Percentiles rank a stretch among this genome's conserved stretches.
These are phyloP conservation scores for Micromys minutus DNA, from an alignment of 2,113 vertebrate species.

Conservation along the genomic window DNA sequence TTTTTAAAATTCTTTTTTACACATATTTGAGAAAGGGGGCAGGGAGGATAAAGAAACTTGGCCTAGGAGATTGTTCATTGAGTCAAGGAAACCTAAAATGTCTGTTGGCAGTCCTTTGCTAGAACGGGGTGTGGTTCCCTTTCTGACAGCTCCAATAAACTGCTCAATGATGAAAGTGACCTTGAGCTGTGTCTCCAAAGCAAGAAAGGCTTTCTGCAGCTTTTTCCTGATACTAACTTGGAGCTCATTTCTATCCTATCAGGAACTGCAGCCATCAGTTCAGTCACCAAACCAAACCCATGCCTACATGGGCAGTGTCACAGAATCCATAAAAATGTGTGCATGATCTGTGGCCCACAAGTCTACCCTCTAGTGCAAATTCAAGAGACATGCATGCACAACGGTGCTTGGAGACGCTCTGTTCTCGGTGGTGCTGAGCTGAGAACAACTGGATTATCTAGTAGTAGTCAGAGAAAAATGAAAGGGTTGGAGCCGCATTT, in stretches of 20 bases:
- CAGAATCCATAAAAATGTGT: accelerated
- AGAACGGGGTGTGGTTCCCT: constrained; percentile 79
- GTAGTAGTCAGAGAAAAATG: background rate
- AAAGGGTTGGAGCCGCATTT: background rate
- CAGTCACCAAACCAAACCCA: background rate
- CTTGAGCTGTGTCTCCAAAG: constrained; percentile 68
- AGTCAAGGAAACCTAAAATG: constrained; percentile 79
- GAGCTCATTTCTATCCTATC: background rate
- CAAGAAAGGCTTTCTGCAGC: background rate
- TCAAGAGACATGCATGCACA: background rate
- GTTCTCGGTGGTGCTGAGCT: accelerated
- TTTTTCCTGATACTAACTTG: background rate
- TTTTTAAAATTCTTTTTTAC: background rate
- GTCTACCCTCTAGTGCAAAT: background rate
- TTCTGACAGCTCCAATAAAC: constrained; percentile 79
- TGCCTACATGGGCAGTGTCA: background rate
- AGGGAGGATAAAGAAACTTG: constrained; percentile 63
- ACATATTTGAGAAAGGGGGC: constrained; percentile 64
- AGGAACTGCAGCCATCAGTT: background rate
- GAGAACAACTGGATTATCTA: too few relatives aligned
- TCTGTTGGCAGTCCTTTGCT: constrained; percentile 79
- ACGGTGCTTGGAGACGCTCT: background rate
- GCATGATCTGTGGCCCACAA: too few relatives aligned
- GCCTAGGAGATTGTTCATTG: constrained; percentile 75
- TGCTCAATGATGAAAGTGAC: constrained; percentile 78